Base-by-base conservation (phyloP, 37 sponge, comb jelly and placozoan genomes). In the Ephydatia muelleri region DNA sequence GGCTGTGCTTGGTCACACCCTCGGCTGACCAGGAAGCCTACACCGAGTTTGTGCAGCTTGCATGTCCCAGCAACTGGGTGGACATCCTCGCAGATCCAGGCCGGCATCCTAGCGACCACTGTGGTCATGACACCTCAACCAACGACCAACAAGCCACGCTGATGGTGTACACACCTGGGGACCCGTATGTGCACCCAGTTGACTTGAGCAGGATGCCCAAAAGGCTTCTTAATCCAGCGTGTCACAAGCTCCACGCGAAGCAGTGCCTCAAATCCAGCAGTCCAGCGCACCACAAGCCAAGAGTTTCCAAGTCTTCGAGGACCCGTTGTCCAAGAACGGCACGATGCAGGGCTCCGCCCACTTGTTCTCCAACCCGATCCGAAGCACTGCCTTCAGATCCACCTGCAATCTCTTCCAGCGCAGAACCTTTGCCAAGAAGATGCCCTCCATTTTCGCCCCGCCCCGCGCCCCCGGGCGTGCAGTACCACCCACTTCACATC, bases 1-100 rank as follows among this genome's bases (percentile, higher is more conserved):
- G 82, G 88, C 67, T 87, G 6, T 40, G 77, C 82, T 82, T 87
- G 4, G 82, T 70, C 4, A 77, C 77, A 0, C 38, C 64, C 27
- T 68, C 48, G 68, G 69, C 65, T 5, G 26, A 76, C 49, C 14
- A 16, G 31, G 29, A 29, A 0, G 68, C 57, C 29, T 82, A 76
- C 36, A 26, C 47, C 14, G 22, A 8, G 23, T 57, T 87, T 68
- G 82, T 82, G 2, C 28, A 68, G 39, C 76, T 23, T n/a, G 68
- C 77, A 1, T 80, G 75, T n/a, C 88, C 87, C 23, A 0, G 11
- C 64, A 81, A 86, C 32, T 86, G 87, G 87, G 23, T 79, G 34
- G 43, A 72, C 67, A 78, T 31, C 19, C 39, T 32, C n/a, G 37
- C 57, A 14, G 57, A 57, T 14, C 57, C 57, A 1, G 16, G 57